These are phyloP conservation scores for Drosophila leontia DNA, from an alignment of 1,140 invertebrate species.

Conservation along the genomic window DNA sequence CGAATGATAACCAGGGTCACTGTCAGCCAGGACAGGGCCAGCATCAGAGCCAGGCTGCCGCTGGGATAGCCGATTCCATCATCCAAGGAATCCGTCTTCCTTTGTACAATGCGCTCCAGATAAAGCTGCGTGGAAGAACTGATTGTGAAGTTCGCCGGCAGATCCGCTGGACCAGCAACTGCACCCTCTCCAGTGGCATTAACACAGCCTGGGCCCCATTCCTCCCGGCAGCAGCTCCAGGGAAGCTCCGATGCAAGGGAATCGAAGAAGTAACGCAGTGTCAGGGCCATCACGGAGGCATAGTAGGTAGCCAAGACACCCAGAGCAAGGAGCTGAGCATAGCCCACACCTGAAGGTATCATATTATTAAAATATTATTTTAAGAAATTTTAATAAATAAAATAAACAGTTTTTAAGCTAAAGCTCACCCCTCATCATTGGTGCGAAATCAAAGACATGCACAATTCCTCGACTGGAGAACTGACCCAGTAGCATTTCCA, in stretches of 20 bases:
- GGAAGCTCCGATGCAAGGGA: constrained; percentile 88
- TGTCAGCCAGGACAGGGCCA: constrained; percentile 85
- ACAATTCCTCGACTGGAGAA: constrained; percentile 91
- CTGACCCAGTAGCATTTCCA: constrained; percentile 93
- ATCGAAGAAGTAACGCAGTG: constrained; percentile 89
- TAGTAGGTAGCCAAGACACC: constrained; percentile 90
- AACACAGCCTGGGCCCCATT: constrained; percentile 85
- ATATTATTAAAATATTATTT: neutral
- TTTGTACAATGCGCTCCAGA: constrained; percentile 88
- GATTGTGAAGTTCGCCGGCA: constrained; percentile 5
- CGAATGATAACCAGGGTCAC: constrained; percentile 92
- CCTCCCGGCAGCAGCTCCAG: constrained; percentile 87
- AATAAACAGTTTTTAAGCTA: neutral
- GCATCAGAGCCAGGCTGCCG: constrained; percentile 90
- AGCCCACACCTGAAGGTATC: constrained; percentile 89
- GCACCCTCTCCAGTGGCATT: constrained; percentile 21
- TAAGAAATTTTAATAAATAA: neutral
- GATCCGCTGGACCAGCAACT: no score
- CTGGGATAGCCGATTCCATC: constrained; percentile 90
- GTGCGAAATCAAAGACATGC: constrained; percentile 87
- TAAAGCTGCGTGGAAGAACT: constrained; percentile 48
- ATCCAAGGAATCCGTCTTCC: constrained; percentile 88
- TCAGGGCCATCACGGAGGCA: constrained; percentile 91
- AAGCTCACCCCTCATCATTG: constrained; percentile 88
- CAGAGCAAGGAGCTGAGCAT: constrained; percentile 90